A percentile compares a stretch with the other conserved stretches of the same genome.
Evolutionary conservation across 2,888 invertebrate species (phyloP).

Genomic region (Synanthedon andrenaeformis): DNA sequence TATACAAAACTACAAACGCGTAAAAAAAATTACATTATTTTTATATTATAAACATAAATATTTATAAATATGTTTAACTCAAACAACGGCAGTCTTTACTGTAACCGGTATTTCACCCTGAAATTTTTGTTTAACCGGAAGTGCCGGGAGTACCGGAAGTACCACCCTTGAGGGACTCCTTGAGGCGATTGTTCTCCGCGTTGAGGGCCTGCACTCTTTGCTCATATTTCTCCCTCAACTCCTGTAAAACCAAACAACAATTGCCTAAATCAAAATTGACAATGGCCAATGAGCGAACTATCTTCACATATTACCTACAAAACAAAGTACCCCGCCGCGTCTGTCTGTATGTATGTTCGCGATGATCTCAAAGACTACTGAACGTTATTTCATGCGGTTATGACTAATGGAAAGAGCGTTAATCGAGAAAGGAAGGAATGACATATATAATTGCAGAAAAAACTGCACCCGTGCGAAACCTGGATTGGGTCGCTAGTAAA

Average conservation of each 20-base stretch:
- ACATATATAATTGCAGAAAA: no score
- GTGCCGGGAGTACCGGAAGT: background rate
- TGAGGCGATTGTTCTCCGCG: constrained; percentile 60
- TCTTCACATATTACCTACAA: no score
- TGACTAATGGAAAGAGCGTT: no score
- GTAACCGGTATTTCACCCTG: background rate
- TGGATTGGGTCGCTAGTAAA: no score
- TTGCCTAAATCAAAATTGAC: no score
- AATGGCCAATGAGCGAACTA: no score
- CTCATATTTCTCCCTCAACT: constrained; percentile 76
- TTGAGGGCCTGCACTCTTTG: constrained; percentile 71
- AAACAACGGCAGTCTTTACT: background rate
- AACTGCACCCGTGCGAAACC: no score
- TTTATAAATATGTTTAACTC: background rate
- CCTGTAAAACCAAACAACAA: constrained; percentile 37
- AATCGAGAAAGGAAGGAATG: no score
- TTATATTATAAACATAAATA: background rate
- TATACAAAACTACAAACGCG: background rate
- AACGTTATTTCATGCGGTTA: no score
- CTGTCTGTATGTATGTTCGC: no score
- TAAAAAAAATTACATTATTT: background rate
- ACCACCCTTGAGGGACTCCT: constrained; percentile 15
- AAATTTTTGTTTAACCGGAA: background rate
- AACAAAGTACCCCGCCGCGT: no score
- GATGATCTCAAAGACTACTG: no score